Percentiles rank a stretch among this genome's conserved stretches.
Evolutionary conservation across 1,140 invertebrate genomes (phyloP).

Genomic region (Zaprionus davidi): DNA sequence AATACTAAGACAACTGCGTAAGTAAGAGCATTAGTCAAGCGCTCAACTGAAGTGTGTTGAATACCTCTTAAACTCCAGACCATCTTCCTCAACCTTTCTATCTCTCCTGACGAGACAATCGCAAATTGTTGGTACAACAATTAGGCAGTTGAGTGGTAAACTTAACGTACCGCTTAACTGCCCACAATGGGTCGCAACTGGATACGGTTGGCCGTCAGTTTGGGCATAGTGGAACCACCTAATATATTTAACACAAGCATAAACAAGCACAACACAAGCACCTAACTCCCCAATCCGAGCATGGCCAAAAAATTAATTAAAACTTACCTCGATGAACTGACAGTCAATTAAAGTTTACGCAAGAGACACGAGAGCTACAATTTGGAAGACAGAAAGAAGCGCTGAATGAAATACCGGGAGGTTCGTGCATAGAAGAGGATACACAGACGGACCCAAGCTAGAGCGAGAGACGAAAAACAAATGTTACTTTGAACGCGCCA

Average conservation of each 20-base stretch:
- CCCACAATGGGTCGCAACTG: slow-evolving; percentile 3
- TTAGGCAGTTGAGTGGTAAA: slow-evolving; percentile 46
- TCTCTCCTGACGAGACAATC: background rate
- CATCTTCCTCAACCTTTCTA: background rate
- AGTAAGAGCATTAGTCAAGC: background rate
- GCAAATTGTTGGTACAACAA: slow-evolving; percentile 48
- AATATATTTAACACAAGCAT: slow-evolving; percentile 24
- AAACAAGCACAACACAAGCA: too few relatives aligned
- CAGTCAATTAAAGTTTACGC: slow-evolving; percentile 78
- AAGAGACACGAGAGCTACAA: slow-evolving; percentile 55
- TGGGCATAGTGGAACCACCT: background rate
- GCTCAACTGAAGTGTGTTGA: background rate
- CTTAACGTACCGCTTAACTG: slow-evolving; percentile 38
- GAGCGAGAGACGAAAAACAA: slow-evolving; percentile 25
- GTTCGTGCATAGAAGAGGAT: slow-evolving; percentile 18
- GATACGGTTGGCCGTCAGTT: background rate
- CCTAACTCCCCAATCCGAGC: background rate
- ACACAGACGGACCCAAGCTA: slow-evolving; percentile 2
- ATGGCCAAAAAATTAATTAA: slow-evolving; percentile 71
- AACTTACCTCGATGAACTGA: slow-evolving; percentile 77
- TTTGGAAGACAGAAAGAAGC: slow-evolving; percentile 13
- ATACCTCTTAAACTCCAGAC: background rate
- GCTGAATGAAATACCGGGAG: background rate
- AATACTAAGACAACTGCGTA: background rate
- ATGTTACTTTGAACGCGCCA: slow-evolving; percentile 72